Conservation (phyloP, 2,797 vertebrate species). For the Xiphophorus birchmanni region DNA sequence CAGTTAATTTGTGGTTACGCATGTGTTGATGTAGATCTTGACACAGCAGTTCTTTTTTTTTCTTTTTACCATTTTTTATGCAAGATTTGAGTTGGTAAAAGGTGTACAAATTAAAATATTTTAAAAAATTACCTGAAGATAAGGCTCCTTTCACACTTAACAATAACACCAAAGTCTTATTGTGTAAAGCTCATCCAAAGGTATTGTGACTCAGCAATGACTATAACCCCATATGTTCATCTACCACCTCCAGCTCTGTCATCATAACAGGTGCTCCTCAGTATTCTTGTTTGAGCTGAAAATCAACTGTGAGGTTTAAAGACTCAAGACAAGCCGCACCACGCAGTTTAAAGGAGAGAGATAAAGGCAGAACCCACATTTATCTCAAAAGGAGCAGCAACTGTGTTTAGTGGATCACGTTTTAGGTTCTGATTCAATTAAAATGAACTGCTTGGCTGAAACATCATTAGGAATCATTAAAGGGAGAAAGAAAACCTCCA, state of each 20-base stretch:
- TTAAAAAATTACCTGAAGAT: background rate
- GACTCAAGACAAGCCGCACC: conserved; percentile 2
- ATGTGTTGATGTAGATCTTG: background rate
- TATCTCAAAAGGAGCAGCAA: conserved; percentile 19
- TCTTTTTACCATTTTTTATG: background rate
- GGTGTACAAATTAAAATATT: background rate
- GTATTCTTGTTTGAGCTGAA: conserved; percentile 33
- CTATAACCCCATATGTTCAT: background rate
- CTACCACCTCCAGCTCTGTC: conserved; percentile 5
- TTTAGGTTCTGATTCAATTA: conserved; percentile 10
- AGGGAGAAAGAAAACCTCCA: conserved; percentile 16
- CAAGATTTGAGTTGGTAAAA: background rate
- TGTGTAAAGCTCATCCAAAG: background rate
- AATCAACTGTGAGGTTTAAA: conserved; percentile 8
- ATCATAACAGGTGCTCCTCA: conserved; percentile 22
- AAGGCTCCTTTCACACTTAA: background rate
- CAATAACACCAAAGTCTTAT: background rate
- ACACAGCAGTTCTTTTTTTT: background rate
- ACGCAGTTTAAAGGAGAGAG: conserved; percentile 2
- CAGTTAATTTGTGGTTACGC: background rate
- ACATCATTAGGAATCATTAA: conserved; percentile 30
- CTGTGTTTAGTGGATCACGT: conserved; percentile 4
- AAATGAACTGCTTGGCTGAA: conserved; percentile 28
- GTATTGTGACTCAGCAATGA: background rate
- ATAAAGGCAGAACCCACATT: conserved; percentile 4